These are phyloP conservation scores for Phataginus tetradactyla DNA, from an alignment of 2,797 vertebrate species.

Conservation along the genomic window DNA sequence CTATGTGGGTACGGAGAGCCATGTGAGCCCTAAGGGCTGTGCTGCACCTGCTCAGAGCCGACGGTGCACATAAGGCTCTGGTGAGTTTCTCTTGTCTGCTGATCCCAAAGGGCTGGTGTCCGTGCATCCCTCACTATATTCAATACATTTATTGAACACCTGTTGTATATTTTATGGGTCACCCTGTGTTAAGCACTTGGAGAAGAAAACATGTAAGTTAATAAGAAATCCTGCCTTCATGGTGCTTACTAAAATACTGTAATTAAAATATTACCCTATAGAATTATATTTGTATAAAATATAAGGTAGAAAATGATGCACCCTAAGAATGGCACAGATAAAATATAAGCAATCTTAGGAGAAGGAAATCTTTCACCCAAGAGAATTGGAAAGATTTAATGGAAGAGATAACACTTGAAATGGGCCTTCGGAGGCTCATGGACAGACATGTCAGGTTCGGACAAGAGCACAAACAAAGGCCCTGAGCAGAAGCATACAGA, in stretches of 20 bases:
- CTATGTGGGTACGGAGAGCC: rapidly evolving
- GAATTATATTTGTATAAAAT: not conserved
- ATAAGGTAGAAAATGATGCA: not conserved
- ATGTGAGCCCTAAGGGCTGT: rapidly evolving
- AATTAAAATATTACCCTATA: not conserved
- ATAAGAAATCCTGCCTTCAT: not conserved
- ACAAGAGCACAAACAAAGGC: not conserved
- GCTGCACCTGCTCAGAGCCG: not conserved
- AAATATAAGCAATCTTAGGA: not conserved
- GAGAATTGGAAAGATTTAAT: not conserved
- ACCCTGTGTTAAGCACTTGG: not conserved
- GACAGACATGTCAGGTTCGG: not conserved
- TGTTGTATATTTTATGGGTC: not conserved
- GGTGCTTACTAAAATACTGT: not conserved
- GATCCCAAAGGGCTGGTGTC: not conserved
- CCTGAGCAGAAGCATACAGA: not conserved
- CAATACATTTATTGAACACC: not conserved
- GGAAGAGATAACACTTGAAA: not conserved
- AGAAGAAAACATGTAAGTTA: constrained; percentile 41
- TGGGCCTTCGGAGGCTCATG: not conserved
- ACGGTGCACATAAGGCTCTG: not conserved
- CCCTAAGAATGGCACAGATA: not conserved
- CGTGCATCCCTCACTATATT: not conserved
- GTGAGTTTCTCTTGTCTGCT: not conserved
- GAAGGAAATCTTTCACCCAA: not conserved